phyloP scores from a whole-genome alignment of 2,888 invertebrate species.

The Diploptera punctata region DNA sequence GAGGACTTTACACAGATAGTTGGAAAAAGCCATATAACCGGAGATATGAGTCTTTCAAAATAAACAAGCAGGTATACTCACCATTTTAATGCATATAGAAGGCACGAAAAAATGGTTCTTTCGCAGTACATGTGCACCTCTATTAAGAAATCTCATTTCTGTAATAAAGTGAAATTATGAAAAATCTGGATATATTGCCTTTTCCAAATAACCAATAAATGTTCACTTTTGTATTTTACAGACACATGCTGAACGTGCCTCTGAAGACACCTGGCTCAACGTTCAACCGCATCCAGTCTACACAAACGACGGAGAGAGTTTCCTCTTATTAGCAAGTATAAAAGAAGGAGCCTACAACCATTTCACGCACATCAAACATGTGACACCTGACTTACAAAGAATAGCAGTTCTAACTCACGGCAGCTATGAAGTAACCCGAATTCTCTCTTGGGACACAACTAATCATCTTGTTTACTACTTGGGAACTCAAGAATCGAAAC shows the following conservation, averaged over 20 bases:
- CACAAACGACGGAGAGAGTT: slow-evolving; percentile 83
- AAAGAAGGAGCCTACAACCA: slow-evolving; percentile 85
- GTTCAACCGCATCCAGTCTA: slow-evolving; percentile 85
- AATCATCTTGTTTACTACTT: slow-evolving; percentile 78
- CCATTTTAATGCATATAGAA: too few species aligned
- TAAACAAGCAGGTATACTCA: too few species aligned
- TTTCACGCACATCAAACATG: slow-evolving; percentile 88
- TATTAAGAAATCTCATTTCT: too few species aligned
- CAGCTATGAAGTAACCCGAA: slow-evolving; percentile 78
- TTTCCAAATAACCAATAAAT: too few species aligned
- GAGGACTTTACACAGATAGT: too few species aligned
- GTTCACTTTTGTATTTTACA: slow-evolving; percentile 53
- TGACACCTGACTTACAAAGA: slow-evolving; percentile 75
- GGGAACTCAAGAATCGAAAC: slow-evolving; percentile 81
- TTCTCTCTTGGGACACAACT: slow-evolving; percentile 84
- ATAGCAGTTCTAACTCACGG: slow-evolving; percentile 88
- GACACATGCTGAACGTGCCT: slow-evolving; percentile 84
- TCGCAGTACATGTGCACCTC: too few species aligned
- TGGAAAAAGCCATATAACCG: too few species aligned
- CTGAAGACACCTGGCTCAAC: slow-evolving; percentile 86
- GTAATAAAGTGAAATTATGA: too few species aligned
- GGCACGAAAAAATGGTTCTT: too few species aligned
- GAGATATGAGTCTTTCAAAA: too few species aligned
- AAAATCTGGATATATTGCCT: too few species aligned
- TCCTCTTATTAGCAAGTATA: slow-evolving; percentile 80